phyloP scores from a whole-genome alignment of 2,113 vertebrate species.

The Diadophis punctatus region DNA sequence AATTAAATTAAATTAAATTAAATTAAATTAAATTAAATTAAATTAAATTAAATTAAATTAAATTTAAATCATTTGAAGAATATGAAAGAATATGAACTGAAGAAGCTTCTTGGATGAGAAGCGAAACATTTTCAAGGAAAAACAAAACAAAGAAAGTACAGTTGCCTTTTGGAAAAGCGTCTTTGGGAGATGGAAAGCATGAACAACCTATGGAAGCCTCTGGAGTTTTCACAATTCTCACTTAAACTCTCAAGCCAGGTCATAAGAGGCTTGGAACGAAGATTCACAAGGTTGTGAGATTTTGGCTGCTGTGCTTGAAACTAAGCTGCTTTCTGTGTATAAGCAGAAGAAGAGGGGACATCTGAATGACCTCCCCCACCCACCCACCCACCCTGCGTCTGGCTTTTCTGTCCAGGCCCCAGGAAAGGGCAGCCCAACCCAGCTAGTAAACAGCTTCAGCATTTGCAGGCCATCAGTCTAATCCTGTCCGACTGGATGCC shows the following conservation, averaged over 20 bases:
- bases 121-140: background rate
- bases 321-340: background rate
- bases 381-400: background rate
- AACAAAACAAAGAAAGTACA: background rate
- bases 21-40: too few species aligned
- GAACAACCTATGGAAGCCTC: background rate
- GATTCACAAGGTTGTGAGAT: background rate
- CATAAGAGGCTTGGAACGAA: background rate
- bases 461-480: background rate
- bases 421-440: background rate
- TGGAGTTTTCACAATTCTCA: background rate
- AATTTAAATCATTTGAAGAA: background rate
- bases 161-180: background rate
- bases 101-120: background rate
- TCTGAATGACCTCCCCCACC: rapidly evolving
- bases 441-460: background rate
- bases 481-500: constrained; percentile 15
- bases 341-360: background rate
- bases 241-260: background rate
- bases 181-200: background rate
- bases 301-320: background rate
- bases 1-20: too few species aligned
- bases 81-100: background rate
- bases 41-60: too few species aligned
- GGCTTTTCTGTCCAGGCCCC: background rate